These are phyloP conservation scores for Oncorhynchus nerka DNA, from an alignment of 2,113 vertebrate genomes.

Conservation along the genomic window DNA sequence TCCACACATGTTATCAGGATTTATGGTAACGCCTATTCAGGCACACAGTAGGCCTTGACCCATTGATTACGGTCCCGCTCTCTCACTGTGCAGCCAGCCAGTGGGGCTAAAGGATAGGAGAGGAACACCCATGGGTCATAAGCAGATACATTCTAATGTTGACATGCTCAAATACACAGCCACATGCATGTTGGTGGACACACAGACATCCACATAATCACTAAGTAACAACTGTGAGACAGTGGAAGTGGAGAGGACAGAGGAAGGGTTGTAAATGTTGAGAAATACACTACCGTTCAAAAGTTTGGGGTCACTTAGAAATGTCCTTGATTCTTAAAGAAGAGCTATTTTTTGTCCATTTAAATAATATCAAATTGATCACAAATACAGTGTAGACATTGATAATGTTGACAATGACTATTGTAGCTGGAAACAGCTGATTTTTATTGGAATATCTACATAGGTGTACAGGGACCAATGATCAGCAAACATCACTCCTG, in stretches of 20 bases:
- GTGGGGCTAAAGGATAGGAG: too few relatives aligned
- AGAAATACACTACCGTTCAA: too few relatives aligned
- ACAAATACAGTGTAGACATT: too few relatives aligned
- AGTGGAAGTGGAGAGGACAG: neutral
- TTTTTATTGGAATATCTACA: too few relatives aligned
- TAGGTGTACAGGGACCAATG: too few relatives aligned
- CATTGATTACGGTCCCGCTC: neutral
- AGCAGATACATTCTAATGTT: neutral
- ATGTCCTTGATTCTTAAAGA: too few relatives aligned
- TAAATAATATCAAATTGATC: too few relatives aligned
- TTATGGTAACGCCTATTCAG: neutral
- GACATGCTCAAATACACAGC: neutral
- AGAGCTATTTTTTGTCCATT: too few relatives aligned
- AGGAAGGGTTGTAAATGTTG: neutral
- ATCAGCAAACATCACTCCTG: too few relatives aligned
- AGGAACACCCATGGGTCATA: neutral
- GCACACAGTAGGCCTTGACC: neutral
- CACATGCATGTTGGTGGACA: neutral
- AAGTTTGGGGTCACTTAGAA: too few relatives aligned
- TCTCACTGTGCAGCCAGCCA: neutral
- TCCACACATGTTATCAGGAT: neutral
- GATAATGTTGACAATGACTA: too few relatives aligned
- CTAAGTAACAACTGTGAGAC: neutral
- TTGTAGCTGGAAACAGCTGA: too few relatives aligned
- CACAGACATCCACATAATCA: neutral